Evolutionary conservation across 2,113 vertebrate species (phyloP).

Genomic region (Heterotilapia buettikoferi): DNA sequence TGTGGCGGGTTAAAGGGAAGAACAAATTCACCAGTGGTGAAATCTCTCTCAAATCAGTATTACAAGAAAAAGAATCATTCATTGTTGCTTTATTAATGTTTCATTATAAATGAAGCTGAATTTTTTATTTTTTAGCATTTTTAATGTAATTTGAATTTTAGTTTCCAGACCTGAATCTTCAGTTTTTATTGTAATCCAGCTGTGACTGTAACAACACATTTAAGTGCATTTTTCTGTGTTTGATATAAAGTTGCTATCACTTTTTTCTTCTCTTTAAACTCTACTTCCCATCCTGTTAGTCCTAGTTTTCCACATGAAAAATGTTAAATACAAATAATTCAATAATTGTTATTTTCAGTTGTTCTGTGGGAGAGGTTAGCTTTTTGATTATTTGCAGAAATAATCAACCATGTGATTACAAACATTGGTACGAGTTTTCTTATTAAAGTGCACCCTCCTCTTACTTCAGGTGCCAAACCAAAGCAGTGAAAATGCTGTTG

Average conservation of each 20-base stretch:
- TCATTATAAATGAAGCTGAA: not conserved
- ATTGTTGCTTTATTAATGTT: not conserved
- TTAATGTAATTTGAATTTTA: not conserved
- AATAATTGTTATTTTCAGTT: not conserved
- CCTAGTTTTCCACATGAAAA: not conserved
- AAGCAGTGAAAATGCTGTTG: not conserved
- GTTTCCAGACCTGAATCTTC: not conserved
- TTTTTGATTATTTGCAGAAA: not conserved
- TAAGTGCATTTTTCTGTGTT: not conserved
- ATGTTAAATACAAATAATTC: not conserved
- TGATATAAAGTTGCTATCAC: not conserved
- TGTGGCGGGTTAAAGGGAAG: not conserved
- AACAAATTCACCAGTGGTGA: not conserved
- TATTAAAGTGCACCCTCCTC: not conserved
- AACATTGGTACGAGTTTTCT: not conserved
- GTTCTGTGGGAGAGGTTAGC: not conserved
- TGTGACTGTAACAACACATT: not conserved
- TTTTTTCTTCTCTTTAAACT: not conserved
- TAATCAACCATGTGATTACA: not conserved
- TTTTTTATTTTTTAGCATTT: not conserved
- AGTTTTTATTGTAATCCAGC: not conserved
- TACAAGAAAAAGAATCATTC: not conserved
- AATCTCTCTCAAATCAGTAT: not conserved
- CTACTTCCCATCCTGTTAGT: not conserved
- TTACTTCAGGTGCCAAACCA: not conserved